These are phyloP conservation scores for Manduca sexta DNA, from an alignment of 1,140 invertebrate species.

Conservation along the genomic window DNA sequence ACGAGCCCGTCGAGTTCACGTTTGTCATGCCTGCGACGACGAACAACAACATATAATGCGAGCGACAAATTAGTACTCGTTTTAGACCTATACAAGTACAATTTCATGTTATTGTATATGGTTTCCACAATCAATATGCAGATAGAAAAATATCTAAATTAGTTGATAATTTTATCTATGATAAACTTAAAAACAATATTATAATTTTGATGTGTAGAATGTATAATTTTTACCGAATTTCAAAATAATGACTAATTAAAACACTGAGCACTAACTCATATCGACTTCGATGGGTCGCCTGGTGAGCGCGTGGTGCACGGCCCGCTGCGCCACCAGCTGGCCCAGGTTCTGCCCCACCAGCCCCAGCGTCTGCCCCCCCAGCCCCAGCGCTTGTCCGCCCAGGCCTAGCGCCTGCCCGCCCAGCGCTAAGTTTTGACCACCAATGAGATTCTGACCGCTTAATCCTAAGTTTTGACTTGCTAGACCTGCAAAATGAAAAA, in stretches of 20 bases:
- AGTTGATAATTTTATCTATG: no score
- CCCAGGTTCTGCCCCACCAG: slow-evolving; percentile 51
- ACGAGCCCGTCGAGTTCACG: slow-evolving; percentile 54
- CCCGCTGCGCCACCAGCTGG: slow-evolving; percentile 46
- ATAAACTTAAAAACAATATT: background rate
- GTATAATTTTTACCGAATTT: background rate
- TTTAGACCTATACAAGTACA: no score
- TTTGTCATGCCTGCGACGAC: slow-evolving; percentile 39
- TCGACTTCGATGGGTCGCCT: slow-evolving; percentile 46
- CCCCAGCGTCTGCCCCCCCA: slow-evolving; percentile 24
- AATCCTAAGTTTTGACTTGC: slow-evolving; percentile 49
- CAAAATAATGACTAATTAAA: slow-evolving; percentile 1
- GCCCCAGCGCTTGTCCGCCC: slow-evolving; percentile 32
- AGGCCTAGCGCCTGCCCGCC: slow-evolving; percentile 25
- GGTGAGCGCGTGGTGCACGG: slow-evolving; percentile 44
- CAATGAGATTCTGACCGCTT: slow-evolving; percentile 48
- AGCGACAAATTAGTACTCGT: no score
- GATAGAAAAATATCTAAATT: no score
- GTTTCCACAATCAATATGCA: no score
- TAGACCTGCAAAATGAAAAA: slow-evolving; percentile 29
- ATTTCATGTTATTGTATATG: no score
- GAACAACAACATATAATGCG: background rate
- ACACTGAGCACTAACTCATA: slow-evolving; percentile 20
- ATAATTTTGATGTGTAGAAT: background rate
- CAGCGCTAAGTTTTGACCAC: slow-evolving; percentile 31